Evolutionary conservation across 92 coral and sea anemone genomes (phyloP).

Genomic region (Scolanthus callimorphus): DNA sequence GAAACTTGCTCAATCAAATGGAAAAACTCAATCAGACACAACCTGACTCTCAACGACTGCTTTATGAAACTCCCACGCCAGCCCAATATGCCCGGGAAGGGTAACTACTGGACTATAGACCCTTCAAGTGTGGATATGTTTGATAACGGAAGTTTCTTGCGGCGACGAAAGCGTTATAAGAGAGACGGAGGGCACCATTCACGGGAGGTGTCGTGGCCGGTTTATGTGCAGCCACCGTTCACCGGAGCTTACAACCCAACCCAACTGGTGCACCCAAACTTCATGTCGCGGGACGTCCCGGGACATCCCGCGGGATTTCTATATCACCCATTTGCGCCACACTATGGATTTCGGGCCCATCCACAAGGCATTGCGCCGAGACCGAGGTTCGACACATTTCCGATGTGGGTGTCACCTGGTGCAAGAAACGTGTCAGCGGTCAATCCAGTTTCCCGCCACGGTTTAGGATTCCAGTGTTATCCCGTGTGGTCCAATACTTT

Average conservation of each 20-base stretch:
- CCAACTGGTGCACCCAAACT: neutral
- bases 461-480: neutral
- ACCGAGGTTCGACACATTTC: neutral
- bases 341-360: neutral
- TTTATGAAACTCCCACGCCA: constrained; percentile 79
- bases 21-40: constrained; percentile 93
- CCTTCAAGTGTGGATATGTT: constrained; percentile 81
- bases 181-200: neutral
- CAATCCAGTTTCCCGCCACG: neutral
- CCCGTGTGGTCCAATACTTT: constrained; percentile 1
- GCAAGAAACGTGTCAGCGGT: neutral
- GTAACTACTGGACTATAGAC: constrained; percentile 83
- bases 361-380: neutral
- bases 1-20: constrained; percentile 64
- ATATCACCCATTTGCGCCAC: neutral
- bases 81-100: constrained; percentile 55
- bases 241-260: neutral
- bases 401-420: neutral
- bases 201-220: neutral
- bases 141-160: constrained; percentile 84
- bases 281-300: neutral
- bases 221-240: neutral
- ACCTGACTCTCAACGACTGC: constrained; percentile 92
- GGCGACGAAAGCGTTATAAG: constrained; percentile 75
- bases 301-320: neutral